Evolutionary conservation across 2,797 vertebrate genomes (phyloP).

Genomic region (Galagoides demidoff): DNA sequence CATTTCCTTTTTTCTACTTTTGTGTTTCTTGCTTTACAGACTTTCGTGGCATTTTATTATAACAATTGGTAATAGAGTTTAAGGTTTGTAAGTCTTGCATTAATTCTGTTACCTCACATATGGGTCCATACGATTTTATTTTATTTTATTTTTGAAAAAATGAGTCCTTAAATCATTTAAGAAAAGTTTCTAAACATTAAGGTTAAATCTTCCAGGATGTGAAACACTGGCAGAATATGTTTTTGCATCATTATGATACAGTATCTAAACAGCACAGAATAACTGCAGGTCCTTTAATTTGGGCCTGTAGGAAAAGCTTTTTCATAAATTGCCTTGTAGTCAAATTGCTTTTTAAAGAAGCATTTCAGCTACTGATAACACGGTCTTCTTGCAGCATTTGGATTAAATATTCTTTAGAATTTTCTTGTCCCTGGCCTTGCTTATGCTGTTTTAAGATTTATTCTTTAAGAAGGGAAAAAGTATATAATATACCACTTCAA

Average conservation of each 20-base stretch:
- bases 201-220: background rate
- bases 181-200: conserved; percentile 23
- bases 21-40: conserved; percentile 59
- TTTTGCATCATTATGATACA: background rate
- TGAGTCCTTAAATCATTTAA: background rate
- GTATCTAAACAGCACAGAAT: background rate
- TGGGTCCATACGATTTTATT: background rate
- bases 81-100: conserved; percentile 4
- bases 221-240: background rate
- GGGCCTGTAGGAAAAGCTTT: background rate
- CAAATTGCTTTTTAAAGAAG: conserved; percentile 36
- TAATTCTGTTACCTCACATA: background rate
- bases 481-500: background rate
- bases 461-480: background rate
- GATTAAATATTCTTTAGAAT: conserved; percentile 55
- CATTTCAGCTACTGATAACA: background rate
- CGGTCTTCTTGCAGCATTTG: conserved; percentile 28
- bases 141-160: background rate
- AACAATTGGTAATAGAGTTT: background rate
- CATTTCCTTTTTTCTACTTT: conserved; percentile 40
- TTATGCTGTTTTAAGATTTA: conserved; percentile 14
- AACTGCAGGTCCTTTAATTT: background rate
- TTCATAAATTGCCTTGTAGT: background rate
- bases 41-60: conserved; percentile 53
- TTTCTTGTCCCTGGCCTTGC: background rate